A percentile compares a stretch with the other conserved stretches of the same genome.
Conservation (phyloP, 2,888 invertebrate genomes). For the Sphaerophoria rueppellii region DNA sequence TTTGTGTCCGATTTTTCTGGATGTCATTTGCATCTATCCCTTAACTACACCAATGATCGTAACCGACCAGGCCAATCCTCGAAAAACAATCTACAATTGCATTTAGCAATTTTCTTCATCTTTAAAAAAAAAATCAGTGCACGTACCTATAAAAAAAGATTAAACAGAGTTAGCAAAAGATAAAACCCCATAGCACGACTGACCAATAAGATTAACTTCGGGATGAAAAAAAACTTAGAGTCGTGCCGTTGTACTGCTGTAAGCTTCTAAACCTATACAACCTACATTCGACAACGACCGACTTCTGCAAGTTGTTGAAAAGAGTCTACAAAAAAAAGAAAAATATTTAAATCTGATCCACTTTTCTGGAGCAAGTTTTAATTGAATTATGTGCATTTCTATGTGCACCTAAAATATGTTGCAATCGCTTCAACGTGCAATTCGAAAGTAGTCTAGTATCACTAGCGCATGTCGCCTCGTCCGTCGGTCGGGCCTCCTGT, state of each 20-base stretch:
- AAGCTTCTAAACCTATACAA: background rate
- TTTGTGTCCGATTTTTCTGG: too few relatives aligned
- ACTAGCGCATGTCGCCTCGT: slow-evolving; percentile 3
- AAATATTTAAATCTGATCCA: slow-evolving; percentile 67
- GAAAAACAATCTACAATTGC: too few relatives aligned
- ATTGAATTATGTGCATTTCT: slow-evolving; percentile 72
- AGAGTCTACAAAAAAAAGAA: background rate
- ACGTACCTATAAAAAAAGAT: too few relatives aligned
- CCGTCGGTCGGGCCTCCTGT: background rate
- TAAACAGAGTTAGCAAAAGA: background rate
- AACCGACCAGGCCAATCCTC: too few relatives aligned
- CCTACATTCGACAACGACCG: background rate
- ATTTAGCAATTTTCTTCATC: too few relatives aligned
- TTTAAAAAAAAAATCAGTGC: too few relatives aligned
- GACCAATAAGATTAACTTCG: slow-evolving; percentile 31
- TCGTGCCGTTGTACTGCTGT: slow-evolving; percentile 22
- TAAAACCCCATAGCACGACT: slow-evolving; percentile 20
- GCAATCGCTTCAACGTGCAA: slow-evolving; percentile 48
- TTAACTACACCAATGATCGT: too few relatives aligned
- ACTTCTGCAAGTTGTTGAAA: too few relatives aligned
- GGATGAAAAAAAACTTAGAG: slow-evolving; percentile 50
- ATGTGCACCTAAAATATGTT: slow-evolving; percentile 47
- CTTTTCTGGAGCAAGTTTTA: slow-evolving; percentile 72
- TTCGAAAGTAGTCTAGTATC: slow-evolving; percentile 47
- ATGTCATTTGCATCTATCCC: too few relatives aligned